Base-by-base conservation (phyloP, 2,797 vertebrate species). In the Lepilemur ruficaudatus region DNA sequence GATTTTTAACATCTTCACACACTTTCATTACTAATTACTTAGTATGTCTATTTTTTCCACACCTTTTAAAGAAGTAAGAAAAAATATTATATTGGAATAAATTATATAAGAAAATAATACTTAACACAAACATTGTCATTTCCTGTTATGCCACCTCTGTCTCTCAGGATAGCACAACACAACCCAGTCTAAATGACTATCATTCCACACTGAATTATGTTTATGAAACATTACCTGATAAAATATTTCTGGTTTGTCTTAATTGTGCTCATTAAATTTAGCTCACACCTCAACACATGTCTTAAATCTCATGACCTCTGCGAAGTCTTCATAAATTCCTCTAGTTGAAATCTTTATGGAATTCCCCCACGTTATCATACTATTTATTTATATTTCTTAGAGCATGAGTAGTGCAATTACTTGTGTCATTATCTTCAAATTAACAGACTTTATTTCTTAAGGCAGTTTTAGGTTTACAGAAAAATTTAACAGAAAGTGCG, bases 331-430 rank as follows among this genome's bases (percentile, higher is more conserved):
- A 86, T 72, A 52, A 35, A 30, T 30, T 25, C 20, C 7, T 70
- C 13, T 63, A 89, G 25, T 67, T 82, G 84, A 6, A 84, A 85
- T 89, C 46, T 4, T 81, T 80, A 55, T 32, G 14, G 38, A 80
- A 73, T 75, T 69, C 22, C 10, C 46, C 72, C 28, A 41, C 28
- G 35, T 69, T 89, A 41, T 50, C 52, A 69, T 38, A 70, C 59
- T 43, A 79, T 69, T 92, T 48, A 61, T 89, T 91, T 82, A 23
- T 50, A 59, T 89, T 88, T 92, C 91, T 91, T 89, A 78, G 28
- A 67, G 69, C 25, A 86, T 23, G 73, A 78, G 78, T 65, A 78
- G 61, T 82, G 17, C 3, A 48, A 6, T 82, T 23, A 46, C 7
- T 69, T 65, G 20, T 75, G 50, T 80, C 28, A 80, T 50, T 43